Evolutionary conservation across 2,888 invertebrate genomes (phyloP).

Genomic region (Danaus chrysippus): DNA sequence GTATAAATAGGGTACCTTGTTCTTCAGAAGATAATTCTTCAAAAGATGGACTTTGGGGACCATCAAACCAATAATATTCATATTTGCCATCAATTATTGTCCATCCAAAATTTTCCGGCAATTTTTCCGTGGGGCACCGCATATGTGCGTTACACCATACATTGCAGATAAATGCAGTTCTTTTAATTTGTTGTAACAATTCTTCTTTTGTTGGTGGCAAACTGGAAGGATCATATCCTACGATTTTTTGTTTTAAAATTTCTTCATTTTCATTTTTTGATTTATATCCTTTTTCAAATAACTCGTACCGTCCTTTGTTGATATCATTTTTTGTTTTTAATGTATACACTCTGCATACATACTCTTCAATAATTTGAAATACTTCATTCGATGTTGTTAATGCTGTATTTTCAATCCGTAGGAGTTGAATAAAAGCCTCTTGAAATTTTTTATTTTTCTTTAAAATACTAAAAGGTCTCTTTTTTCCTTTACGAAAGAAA

Average conservation of each 20-base stretch:
- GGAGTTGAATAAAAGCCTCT: conserved; percentile 12
- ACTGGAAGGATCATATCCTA: conserved; percentile 24
- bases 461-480: conserved; percentile 10
- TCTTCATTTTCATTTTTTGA: background rate
- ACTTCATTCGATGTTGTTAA: conserved; percentile 17
- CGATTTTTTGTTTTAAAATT: conserved; percentile 9
- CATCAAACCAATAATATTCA: too few relatives aligned
- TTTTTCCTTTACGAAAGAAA: conserved; percentile 9
- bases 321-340: conserved; percentile 1
- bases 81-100: too few relatives aligned
- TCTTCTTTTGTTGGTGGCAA: conserved; percentile 28
- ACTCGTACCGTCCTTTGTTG: too few relatives aligned
- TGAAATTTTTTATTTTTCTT: conserved; percentile 13
- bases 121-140: too few relatives aligned
- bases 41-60: too few relatives aligned
- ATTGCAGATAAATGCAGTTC: too few relatives aligned
- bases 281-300: too few relatives aligned
- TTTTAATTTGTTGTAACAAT: too few relatives aligned
- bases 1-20: too few relatives aligned
- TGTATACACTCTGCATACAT: background rate
- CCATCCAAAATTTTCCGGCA: too few relatives aligned
- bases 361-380: conserved; percentile 20
- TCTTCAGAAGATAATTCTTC: too few relatives aligned
- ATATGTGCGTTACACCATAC: too few relatives aligned
- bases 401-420: conserved; percentile 11